Base-by-base conservation (phyloP, 2,113 vertebrate genomes). In the Helogale parvula region DNA sequence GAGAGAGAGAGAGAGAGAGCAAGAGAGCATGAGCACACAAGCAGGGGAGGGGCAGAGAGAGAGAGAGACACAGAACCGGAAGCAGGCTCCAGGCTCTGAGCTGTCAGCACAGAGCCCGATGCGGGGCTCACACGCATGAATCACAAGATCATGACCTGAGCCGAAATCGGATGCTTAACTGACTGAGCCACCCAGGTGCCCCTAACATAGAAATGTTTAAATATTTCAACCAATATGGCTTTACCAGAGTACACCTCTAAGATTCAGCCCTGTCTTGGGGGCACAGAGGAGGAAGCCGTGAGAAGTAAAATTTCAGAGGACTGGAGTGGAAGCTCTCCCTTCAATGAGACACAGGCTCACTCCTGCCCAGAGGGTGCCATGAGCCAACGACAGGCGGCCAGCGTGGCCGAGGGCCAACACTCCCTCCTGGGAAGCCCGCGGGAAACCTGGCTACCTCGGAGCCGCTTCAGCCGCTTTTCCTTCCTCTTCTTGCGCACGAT, bases 401-500 rank as follows among this genome's bases (percentile, higher is more conserved):
- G 15, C 2, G 4, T 35, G 47, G 41, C 29, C 1, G 35, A 47
- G 65, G 66, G 50, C 45, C 65, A 50, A 2, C 1, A 5, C 38
- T 41, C 35, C n/a, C 29, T 63, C 66, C 76, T 0, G 0, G 57
- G 50, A 68, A 82, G 57, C 52, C 52, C 8, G 1, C 0, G 14
- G 94, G 68, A 69, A 38, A 11, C 54, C 7, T 0, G 60, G 99
- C 98, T 97, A 99, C 99, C 99, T 99, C 99, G 98, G 27, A 99
- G 99, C 97, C 99, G 98, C 98, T 99, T 99, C 88, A 99, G 99
- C 66, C 99, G 98, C 97, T 99, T 99, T 97, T 99, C 99, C 98
- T 99, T 99, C 98, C 99, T 99, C 97, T 99, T 99, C 98, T 99
- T 99, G 97, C 99, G 99, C 63, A 99, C 99, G 50, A 99, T 99